Conservation (phyloP, 1,140 invertebrate species). For the Caenorhabditis latens region DNA sequence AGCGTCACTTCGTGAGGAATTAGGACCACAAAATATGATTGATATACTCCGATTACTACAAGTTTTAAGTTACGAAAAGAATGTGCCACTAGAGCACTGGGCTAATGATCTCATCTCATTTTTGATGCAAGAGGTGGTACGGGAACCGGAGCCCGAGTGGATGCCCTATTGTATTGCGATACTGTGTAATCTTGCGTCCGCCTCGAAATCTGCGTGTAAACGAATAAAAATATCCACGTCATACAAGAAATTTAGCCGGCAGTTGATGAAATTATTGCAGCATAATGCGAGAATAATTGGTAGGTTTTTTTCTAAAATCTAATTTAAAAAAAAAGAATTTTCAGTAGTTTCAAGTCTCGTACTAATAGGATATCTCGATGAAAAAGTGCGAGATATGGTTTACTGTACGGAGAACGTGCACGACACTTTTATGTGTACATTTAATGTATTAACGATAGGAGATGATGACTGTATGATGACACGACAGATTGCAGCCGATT, state of each 20-base stretch:
- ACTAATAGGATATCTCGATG: slow-evolving; percentile 72
- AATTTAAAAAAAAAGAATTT: slow-evolving; percentile 61
- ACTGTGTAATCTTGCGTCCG: slow-evolving; percentile 64
- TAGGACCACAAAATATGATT: slow-evolving; percentile 67
- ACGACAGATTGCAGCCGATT: slow-evolving; percentile 70
- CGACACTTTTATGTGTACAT: slow-evolving; percentile 72
- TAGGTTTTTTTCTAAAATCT: slow-evolving; percentile 5
- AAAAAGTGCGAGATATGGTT: slow-evolving; percentile 71
- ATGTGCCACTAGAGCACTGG: slow-evolving; percentile 62
- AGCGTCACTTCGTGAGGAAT: slow-evolving; percentile 59
- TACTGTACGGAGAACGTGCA: slow-evolving; percentile 70
- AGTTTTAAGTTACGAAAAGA: slow-evolving; percentile 66
- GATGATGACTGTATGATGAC: slow-evolving; percentile 70
- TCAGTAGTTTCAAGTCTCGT: slow-evolving; percentile 69
- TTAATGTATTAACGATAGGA: slow-evolving; percentile 69
- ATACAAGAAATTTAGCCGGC: slow-evolving; percentile 52
- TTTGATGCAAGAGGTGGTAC: slow-evolving; percentile 61
- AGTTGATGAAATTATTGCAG: slow-evolving; percentile 69
- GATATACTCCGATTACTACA: slow-evolving; percentile 67
- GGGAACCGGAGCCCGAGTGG: slow-evolving; percentile 62
- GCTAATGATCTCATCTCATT: slow-evolving; percentile 65
- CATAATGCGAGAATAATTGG: slow-evolving; percentile 42
- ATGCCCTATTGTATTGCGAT: slow-evolving; percentile 65
- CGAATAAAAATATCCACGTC: slow-evolving; percentile 65
- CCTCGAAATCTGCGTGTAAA: slow-evolving; percentile 65